phyloP scores from a whole-genome alignment of 2,888 invertebrate genomes.

The Emmelina monodactyla region DNA sequence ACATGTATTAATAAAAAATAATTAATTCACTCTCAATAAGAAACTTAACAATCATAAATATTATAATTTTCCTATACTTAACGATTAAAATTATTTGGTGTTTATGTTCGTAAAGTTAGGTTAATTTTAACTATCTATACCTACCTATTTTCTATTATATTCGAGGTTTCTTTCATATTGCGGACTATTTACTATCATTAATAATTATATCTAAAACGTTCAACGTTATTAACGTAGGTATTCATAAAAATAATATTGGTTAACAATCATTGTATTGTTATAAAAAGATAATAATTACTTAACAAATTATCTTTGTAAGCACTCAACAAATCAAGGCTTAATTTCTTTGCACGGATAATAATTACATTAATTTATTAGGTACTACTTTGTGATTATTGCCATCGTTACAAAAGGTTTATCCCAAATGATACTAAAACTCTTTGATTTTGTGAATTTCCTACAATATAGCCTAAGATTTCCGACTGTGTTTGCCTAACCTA shows the following conservation, averaged over 20 bases:
- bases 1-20: background rate
- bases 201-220: background rate
- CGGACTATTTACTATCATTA: background rate
- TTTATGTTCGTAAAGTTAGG: constrained; percentile 47
- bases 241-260: background rate
- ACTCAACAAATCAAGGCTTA: too few relatives aligned
- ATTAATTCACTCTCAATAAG: constrained; percentile 16
- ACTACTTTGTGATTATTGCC: constrained; percentile 1
- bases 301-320: too few relatives aligned
- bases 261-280: too few relatives aligned
- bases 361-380: too few relatives aligned
- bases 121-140: constrained; percentile 13
- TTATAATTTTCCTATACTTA: constrained; percentile 25
- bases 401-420: background rate
- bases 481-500: background rate
- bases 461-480: background rate
- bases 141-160: background rate
- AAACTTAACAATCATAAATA: constrained; percentile 21
- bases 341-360: too few relatives aligned
- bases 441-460: background rate
- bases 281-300: too few relatives aligned
- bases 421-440: background rate
- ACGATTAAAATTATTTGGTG: constrained; percentile 53
- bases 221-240: background rate
- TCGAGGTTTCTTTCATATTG: background rate